Percentiles rank a stretch among this genome's conserved stretches.
phyloP scores from a whole-genome alignment of 2,113 vertebrate genomes.

The Falco punctatus region DNA sequence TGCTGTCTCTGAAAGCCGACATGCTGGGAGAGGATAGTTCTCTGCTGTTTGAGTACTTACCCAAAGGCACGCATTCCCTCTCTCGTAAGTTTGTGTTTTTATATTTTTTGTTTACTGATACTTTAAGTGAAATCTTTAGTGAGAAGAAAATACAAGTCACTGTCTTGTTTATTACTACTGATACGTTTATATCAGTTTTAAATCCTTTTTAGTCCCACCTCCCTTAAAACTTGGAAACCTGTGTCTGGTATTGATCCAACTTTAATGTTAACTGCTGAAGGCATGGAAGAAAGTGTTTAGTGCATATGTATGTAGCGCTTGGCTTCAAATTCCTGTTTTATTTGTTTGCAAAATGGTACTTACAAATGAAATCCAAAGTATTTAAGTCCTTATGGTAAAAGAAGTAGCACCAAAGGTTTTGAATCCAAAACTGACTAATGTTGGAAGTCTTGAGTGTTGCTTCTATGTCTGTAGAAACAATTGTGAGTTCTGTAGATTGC shows the following conservation, averaged over 20 bases:
- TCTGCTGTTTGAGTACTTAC: slow-evolving; percentile 95
- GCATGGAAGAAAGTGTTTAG: background rate
- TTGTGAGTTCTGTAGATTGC: background rate
- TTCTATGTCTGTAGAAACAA: background rate
- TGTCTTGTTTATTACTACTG: fast-evolving
- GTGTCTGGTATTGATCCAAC: background rate
- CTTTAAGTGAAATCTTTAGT: background rate
- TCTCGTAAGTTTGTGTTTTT: slow-evolving; percentile 87
- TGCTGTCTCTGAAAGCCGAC: slow-evolving; percentile 93
- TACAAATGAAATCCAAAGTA: background rate
- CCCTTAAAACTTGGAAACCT: background rate
- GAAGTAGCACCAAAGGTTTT: background rate
- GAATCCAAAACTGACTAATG: background rate
- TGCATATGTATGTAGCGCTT: background rate
- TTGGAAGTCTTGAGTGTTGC: background rate
- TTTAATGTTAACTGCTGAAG: background rate
- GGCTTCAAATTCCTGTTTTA: background rate
- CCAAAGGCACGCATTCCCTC: slow-evolving; percentile 92
- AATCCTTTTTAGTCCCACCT: background rate
- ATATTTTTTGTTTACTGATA: background rate
- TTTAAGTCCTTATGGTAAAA: background rate
- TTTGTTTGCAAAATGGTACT: background rate
- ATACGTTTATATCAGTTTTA: background rate
- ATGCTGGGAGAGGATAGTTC: slow-evolving; percentile 93
- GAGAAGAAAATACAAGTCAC: background rate